Conservation (phyloP, 1,140 invertebrate genomes). For the Zaprionus camerounensis region DNA sequence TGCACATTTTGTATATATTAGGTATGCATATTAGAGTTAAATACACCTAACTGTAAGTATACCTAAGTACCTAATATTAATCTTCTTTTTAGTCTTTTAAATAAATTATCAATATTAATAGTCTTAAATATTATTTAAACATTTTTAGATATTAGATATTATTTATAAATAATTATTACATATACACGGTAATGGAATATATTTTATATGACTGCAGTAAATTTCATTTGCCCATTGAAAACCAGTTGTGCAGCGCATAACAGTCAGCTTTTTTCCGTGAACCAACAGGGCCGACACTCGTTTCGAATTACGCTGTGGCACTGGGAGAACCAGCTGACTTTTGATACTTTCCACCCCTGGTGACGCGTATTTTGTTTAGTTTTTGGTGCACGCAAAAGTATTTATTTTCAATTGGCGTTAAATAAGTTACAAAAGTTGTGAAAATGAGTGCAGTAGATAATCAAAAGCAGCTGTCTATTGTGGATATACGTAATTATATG, state of each 20-base stretch:
- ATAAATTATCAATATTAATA: not conserved
- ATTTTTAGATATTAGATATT: not conserved
- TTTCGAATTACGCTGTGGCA: constrained; percentile 3
- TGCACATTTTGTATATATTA: too few relatives aligned
- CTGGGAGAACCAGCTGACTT: constrained; percentile 28
- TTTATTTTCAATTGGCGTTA: constrained; percentile 27
- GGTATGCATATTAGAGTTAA: too few relatives aligned
- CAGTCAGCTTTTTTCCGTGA: constrained; percentile 65
- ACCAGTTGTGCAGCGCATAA: constrained; percentile 29
- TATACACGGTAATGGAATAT: not conserved
- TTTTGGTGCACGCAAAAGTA: constrained; percentile 37
- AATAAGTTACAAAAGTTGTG: constrained; percentile 44
- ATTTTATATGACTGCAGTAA: not conserved
- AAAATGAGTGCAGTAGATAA: constrained; percentile 86
- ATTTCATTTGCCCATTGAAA: not conserved
- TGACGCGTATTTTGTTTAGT: constrained; percentile 63
- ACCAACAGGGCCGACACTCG: constrained; percentile 42
- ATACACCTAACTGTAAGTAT: too few relatives aligned
- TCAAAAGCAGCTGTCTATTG: constrained; percentile 90
- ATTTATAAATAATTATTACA: not conserved
- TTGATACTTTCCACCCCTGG: constrained; percentile 44
- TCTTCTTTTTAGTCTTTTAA: not conserved
- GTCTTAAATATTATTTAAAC: not conserved
- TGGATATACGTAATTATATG: constrained; percentile 93
- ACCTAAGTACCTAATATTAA: too few relatives aligned